phyloP scores from a whole-genome alignment of 2,797 vertebrate species.

The Choloepus didactylus region DNA sequence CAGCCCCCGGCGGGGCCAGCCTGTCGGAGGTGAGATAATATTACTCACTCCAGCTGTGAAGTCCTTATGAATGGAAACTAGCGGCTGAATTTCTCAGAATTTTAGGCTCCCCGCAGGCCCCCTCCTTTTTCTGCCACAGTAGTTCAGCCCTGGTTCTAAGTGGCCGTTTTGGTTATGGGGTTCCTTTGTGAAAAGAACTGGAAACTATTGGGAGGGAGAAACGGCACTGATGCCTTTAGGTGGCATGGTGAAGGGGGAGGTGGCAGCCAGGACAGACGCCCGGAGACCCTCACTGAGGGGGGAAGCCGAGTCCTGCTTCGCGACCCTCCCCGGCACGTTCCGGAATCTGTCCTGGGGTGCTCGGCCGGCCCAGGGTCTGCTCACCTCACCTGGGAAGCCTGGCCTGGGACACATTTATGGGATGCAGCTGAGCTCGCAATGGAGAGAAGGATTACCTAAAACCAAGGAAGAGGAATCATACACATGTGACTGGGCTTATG shows the following conservation, averaged over 20 bases:
- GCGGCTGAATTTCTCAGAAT: background rate
- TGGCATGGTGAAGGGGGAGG: too few species aligned
- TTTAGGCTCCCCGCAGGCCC: background rate
- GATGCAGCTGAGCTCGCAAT: slow-evolving; percentile 40
- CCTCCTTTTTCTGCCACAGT: background rate
- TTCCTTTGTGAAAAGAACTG: background rate
- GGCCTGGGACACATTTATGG: background rate
- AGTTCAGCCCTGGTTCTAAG: background rate
- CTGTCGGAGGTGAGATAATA: background rate
- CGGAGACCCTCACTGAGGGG: too few species aligned
- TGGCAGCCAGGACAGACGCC: background rate
- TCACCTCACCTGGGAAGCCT: background rate
- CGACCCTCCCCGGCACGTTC: background rate
- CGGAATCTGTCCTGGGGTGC: background rate
- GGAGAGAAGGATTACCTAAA: slow-evolving; percentile 40
- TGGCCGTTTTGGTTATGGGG: background rate
- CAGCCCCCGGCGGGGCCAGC: too few species aligned
- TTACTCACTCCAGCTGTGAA: background rate
- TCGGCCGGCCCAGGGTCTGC: background rate
- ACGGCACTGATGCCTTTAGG: background rate
- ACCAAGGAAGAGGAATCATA: slow-evolving; percentile 78
- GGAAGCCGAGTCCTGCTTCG: too few species aligned
- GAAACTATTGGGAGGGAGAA: background rate
- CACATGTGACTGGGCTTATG: slow-evolving; percentile 56
- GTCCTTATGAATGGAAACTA: background rate